Base-by-base conservation (phyloP, 2,888 invertebrate species). In the Dysmachus trigonus region DNA sequence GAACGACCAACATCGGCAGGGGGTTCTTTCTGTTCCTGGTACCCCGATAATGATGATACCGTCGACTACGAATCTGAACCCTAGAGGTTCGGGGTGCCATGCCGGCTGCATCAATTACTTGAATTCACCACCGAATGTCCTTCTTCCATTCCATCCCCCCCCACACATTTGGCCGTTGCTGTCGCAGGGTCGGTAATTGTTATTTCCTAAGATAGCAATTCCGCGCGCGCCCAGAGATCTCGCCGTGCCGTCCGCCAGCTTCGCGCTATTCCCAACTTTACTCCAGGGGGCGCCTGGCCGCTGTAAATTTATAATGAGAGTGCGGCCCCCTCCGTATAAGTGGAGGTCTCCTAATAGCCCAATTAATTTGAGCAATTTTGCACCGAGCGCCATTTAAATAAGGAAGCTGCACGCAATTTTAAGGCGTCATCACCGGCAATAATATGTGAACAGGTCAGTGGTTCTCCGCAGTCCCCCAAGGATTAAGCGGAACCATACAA, bases 401-500 rank as follows among this genome's bases (percentile, higher is more conserved):
- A 83, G 83, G 83, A 83, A 72, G 83, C 72, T 83, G 83, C 83
- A 83, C 83, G 83, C 83, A 83, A 83, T 83, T 83, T 83, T 83
- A 83, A 72, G 83, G 83, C 83, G 83, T 83, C 83, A 83, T 83
- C 83, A 83, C 72, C 72, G 47, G 72, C 72, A 83, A 72, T 83
- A 71, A 83, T 72, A 83, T 83, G 81, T 83, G 83, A 72, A 72
- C 71, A 41, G 83, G 83, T 83, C 83, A 83, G 83, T 83, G 71
- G 83, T 71, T 83, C 72, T 83, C 72, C 72, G 71, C 83, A 71
- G 71, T 83, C 72, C 83, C 72, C 71, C 72, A 83, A 81, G 81
- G 62, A 81, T 81, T 81, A 81, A 81, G 81, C 53, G 81, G 53
- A 81, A 81, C 47, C 53, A 81, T 53, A 81, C 81, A 62, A 81